Base-by-base conservation (phyloP, 1,140 invertebrate genomes). In the Odontomachus brunneus region DNA sequence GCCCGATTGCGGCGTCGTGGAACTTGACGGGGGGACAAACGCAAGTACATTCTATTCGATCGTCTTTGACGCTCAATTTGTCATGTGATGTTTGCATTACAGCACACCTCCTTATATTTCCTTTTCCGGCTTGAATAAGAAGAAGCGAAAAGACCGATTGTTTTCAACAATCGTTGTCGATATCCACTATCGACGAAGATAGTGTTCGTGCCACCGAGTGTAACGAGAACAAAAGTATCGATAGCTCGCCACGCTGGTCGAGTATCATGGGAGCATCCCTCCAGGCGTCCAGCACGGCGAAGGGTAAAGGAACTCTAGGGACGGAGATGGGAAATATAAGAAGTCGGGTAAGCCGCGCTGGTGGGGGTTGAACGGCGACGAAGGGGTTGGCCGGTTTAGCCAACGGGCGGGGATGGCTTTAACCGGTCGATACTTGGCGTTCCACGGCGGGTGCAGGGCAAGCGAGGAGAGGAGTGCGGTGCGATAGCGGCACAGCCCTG, bases 361-460 rank as follows among this genome's bases (percentile, higher is more conserved):
- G 84, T 60, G 33, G 74, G 51, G 3, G 3, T 33, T 48, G 33
- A 48, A 44, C 26, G 80, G 17, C 33, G 83, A 66, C 73, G 38
- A 62, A 83, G 59, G 75, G 86, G 76, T 88, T 88, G 86, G 86
- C 67, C 78, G 83, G 72, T 85, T 76, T 75, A 84, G 62, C 66
- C 83, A 33, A 65, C 83, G 73, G 78, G 72, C 78, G 86, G 83
- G 85, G 78, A 85, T 82, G 78, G 86, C 87, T 88, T 88, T 88
- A 78, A 82, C 86, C 78, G 87, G 86, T 88, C 87, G 87, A 88
- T 88, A 88, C 86, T 85, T 84, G n/a, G 74, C 26, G 84, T 86
- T 87, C 84, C 67, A 86, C 69, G 74, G 38, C 67, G 26, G 29
- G 62, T 60, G 19, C 26, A 22, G 29, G 49, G 19, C 22, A 22